Base-by-base conservation (phyloP, 2,113 vertebrate species). In the Ophiodon elongatus region DNA sequence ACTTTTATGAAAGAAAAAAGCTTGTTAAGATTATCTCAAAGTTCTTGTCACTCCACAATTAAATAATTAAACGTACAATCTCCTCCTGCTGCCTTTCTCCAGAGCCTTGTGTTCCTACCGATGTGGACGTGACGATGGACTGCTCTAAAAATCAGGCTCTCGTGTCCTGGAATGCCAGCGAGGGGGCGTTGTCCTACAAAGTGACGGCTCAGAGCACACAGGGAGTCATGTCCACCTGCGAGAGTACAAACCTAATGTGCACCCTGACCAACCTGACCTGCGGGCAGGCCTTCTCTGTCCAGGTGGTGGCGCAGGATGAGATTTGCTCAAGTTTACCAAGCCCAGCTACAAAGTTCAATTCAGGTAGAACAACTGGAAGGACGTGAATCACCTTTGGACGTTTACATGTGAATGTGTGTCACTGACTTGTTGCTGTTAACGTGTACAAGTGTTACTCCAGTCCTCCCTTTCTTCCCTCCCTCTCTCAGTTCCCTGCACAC, bases 41-140 rank as follows among this genome's bases (percentile, higher is more conserved):
- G 4, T 14, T 73, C 13, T 33, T 35, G 9, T 29, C 1, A 25
- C 9, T 15, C 6, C 9, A 63, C 0, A 1, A 25, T 43, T 25
- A 41, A 4, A 27, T 27, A 21, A 54, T 35, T 13, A 10, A 73
- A 45, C 33, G 7, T 13, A 2, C 3, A 47, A 21, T 68, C 52
- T 31, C 3, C 39, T 66, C 6, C 54, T 37, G 45, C 0, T 68
- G 23, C 7, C 17, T 86, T 29, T 67, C 52, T 76, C 27, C 85
- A 96, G 96, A 89, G 25, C 95, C 95, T 7, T 96, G 96, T 66
- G 82, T 94, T 81, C 96, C 96, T 0, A 76, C 82, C 41, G 86
- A 90, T 31, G 90, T 96, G 76, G 37, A 70, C 1, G 89, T 91
- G 23, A 5, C 25, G 8, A 50, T 95, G 41, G 56, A 94, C 72